These are phyloP conservation scores for Pelodiscus sinensis DNA, from an alignment of 2,113 vertebrate genomes.

Conservation along the genomic window DNA sequence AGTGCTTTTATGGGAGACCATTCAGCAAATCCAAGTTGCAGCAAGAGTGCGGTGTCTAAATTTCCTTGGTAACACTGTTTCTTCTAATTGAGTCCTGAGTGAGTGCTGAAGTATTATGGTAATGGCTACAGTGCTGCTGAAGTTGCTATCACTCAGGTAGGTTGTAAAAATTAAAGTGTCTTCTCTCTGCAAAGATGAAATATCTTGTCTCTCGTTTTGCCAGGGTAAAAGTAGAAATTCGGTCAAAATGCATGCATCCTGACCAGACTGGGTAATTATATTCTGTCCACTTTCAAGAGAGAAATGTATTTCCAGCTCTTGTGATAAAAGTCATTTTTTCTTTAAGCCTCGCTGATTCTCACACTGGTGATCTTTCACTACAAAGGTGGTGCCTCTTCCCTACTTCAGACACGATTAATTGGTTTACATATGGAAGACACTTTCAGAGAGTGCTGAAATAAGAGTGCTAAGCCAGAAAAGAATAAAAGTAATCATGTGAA, in stretches of 20 bases:
- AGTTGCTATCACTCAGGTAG: rapidly evolving
- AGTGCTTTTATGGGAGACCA: not conserved
- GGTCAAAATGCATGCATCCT: rapidly evolving
- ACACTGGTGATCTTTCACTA: not conserved
- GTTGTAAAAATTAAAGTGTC: rapidly evolving
- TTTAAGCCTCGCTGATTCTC: not conserved
- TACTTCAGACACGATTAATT: not conserved
- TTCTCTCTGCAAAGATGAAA: not conserved
- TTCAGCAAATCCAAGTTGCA: not conserved
- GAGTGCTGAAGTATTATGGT: not conserved
- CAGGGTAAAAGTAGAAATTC: rapidly evolving
- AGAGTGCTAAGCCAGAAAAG: not conserved
- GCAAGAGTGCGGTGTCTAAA: not conserved
- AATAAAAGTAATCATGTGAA: not conserved
- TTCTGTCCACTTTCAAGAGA: not conserved
- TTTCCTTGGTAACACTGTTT: not conserved
- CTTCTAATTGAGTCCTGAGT: rapidly evolving
- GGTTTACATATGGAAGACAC: not conserved
- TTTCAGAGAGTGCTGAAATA: not conserved
- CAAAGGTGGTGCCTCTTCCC: not conserved
- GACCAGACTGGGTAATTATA: rapidly evolving
- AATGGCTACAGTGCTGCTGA: rapidly evolving
- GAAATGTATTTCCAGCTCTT: not conserved
- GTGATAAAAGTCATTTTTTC: not conserved
- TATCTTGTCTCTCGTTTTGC: rapidly evolving